Conservation (phyloP, 2,113 vertebrate genomes). For the Centrocercus urophasianus region DNA sequence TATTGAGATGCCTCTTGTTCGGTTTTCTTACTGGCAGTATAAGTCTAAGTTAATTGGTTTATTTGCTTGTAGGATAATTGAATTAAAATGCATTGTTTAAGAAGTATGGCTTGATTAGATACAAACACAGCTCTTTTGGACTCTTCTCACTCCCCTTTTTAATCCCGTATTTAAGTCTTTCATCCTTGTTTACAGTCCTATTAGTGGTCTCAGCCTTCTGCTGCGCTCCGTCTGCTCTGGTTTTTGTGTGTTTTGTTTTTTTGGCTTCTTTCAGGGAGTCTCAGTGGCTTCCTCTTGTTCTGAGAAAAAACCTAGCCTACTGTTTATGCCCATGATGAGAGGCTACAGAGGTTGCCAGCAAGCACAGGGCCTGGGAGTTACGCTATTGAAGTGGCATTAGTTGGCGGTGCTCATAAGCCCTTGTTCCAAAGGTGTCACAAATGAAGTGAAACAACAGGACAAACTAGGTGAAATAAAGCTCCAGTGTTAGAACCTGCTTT, state of each 20-base stretch:
- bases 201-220: not conserved
- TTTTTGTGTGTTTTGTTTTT: not conserved
- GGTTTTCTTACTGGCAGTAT: not conserved
- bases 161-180: not conserved
- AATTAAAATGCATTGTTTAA: constrained; percentile 19
- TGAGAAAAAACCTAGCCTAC: not conserved
- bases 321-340: not conserved
- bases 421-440: not conserved
- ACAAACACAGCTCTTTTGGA: not conserved
- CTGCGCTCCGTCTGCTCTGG: not conserved
- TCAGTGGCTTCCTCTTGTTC: not conserved
- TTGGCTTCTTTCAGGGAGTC: not conserved
- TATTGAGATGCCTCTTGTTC: not conserved
- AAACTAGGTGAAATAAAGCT: not conserved
- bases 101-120: not conserved
- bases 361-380: not conserved
- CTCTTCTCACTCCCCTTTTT: not conserved
- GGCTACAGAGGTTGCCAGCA: not conserved
- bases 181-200: constrained; percentile 27
- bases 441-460: not conserved
- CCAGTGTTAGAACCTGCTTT: not conserved
- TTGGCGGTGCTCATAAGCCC: not conserved
- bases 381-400: not conserved
- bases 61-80: not conserved
- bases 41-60: constrained; percentile 25